These are phyloP conservation scores for Daubentonia madagascariensis DNA, from an alignment of 2,113 vertebrate species.

Conservation along the genomic window DNA sequence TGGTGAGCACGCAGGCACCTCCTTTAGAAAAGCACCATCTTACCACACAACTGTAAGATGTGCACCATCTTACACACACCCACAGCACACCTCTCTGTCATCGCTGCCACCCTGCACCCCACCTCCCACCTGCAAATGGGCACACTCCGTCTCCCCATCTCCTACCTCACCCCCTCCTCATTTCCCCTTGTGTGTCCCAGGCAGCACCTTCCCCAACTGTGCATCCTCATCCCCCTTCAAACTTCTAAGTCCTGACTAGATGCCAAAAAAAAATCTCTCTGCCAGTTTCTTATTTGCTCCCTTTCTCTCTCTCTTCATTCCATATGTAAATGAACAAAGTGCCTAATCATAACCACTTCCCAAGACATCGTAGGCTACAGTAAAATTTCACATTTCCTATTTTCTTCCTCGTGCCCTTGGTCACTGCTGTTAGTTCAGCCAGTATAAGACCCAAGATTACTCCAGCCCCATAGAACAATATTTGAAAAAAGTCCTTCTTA, in stretches of 20 bases:
- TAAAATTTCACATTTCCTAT: neutral
- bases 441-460: neutral
- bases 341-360: neutral
- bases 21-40: neutral
- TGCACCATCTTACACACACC: neutral
- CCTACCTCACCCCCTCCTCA: fast-evolving
- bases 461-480: neutral
- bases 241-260: neutral
- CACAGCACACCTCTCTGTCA: neutral
- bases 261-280: neutral
- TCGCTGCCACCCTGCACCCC: no score
- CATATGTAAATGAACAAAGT: neutral
- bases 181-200: neutral
- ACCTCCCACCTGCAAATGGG: neutral
- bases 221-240: neutral
- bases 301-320: neutral
- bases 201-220: neutral
- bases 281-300: neutral
- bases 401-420: neutral
- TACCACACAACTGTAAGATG: neutral
- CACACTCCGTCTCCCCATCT: neutral
- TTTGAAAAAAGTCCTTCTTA: neutral
- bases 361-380: neutral
- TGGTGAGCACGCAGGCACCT: neutral
- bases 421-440: neutral